A percentile compares a stretch with the other conserved stretches of the same genome.
Evolutionary conservation across 2,113 vertebrate genomes (phyloP).

Genomic region (Neogobius melanostomus): DNA sequence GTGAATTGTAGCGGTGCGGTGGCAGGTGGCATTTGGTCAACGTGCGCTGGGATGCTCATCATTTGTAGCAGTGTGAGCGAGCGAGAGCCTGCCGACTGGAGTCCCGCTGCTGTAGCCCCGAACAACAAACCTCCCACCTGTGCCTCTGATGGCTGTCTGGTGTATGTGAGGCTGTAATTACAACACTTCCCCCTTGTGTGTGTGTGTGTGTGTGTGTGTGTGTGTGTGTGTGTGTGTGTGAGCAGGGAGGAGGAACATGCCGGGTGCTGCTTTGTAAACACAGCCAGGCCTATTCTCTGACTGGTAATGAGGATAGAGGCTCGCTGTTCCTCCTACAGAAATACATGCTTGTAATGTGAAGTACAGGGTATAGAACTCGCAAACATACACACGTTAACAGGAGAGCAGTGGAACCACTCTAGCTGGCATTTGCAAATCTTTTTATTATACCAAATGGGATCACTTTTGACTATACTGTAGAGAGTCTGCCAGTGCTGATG

Average conservation of each 20-base stretch:
- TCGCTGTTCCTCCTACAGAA: constrained; percentile 39
- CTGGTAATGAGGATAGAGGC: constrained; percentile 66
- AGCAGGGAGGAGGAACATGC: constrained; percentile 40
- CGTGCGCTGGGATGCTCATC: constrained; percentile 46
- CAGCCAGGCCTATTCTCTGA: constrained; percentile 51
- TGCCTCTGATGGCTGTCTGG: constrained; percentile 47
- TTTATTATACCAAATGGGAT: no score
- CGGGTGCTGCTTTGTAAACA: constrained; percentile 54
- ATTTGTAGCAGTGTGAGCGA: constrained; percentile 36
- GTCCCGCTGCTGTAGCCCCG: constrained; percentile 42
- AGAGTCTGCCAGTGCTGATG: no score
- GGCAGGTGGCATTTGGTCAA: constrained; percentile 54
- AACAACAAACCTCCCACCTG: constrained; percentile 64
- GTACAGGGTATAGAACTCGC: not conserved
- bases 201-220: constrained; percentile 34
- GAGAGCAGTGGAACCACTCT: no score
- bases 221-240: constrained; percentile 38
- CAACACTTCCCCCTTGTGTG: constrained; percentile 42
- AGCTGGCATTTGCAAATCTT: no score
- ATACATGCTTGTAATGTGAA: constrained; percentile 40
- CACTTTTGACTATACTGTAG: no score
- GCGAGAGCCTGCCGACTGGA: constrained; percentile 38
- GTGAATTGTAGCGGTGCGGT: constrained; percentile 16
- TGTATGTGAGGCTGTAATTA: constrained; percentile 70
- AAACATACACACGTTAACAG: no score